These are phyloP conservation scores for Aphelenchoides bicaudatus DNA, from an alignment of 2,888 invertebrate species.

Conservation along the genomic window DNA sequence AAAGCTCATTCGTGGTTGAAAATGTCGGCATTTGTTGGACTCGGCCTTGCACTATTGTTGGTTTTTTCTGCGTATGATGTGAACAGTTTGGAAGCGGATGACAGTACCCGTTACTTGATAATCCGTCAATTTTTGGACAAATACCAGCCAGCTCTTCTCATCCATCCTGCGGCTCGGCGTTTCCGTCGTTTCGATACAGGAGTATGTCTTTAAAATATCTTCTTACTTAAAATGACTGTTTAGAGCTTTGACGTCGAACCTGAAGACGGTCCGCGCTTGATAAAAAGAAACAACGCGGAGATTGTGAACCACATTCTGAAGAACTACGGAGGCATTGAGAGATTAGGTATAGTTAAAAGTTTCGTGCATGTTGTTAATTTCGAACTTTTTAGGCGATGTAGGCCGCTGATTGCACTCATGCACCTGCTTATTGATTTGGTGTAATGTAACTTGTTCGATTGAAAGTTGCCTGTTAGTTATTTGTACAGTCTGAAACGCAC, in stretches of 20 bases:
- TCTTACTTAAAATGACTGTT: background rate
- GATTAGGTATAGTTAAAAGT: too few relatives aligned
- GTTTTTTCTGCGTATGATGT: too few relatives aligned
- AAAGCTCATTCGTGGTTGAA: too few relatives aligned
- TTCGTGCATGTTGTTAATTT: too few relatives aligned
- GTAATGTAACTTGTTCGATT: too few relatives aligned
- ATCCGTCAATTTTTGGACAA: slow-evolving; percentile 29
- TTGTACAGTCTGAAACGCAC: too few relatives aligned
- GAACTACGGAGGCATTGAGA: slow-evolving; percentile 1
- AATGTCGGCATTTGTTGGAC: too few relatives aligned
- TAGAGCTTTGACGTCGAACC: slow-evolving; percentile 8
- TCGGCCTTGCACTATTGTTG: too few relatives aligned
- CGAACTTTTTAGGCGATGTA: too few relatives aligned
- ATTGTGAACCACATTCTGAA: slow-evolving; percentile 56
- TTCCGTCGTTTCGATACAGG: slow-evolving; percentile 21
- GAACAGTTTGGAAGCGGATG: background rate
- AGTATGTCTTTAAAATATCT: background rate
- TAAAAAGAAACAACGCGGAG: slow-evolving; percentile 43
- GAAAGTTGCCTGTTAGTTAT: too few relatives aligned
- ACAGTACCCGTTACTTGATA: slow-evolving; percentile 10
- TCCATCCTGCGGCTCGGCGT: slow-evolving; percentile 23
- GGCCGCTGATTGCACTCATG: too few relatives aligned
- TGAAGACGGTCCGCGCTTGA: slow-evolving; percentile 8
- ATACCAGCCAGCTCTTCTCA: slow-evolving; percentile 23
- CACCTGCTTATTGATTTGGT: too few relatives aligned